Percentiles rank a stretch among this genome's conserved stretches.
Evolutionary conservation across 1,140 invertebrate species (phyloP).

Genomic region (Brachionus koreanus): DNA sequence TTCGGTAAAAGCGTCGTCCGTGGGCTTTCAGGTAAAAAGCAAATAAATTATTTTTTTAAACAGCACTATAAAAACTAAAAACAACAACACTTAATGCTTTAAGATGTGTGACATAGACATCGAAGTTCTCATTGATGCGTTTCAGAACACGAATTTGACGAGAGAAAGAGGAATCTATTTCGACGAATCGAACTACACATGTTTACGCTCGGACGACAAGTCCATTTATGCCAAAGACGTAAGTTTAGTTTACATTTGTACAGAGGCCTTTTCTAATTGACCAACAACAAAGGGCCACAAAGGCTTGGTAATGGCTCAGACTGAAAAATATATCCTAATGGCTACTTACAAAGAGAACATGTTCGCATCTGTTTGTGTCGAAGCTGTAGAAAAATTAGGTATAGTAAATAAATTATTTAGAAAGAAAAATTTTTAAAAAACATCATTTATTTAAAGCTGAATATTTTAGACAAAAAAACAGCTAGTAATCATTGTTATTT

Average conservation of each 20-base stretch:
- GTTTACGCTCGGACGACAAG: slow-evolving; percentile 56
- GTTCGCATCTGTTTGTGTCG: slow-evolving; percentile 58
- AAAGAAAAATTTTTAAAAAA: slow-evolving; percentile 1
- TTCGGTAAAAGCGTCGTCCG: slow-evolving; percentile 51
- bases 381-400: slow-evolving; percentile 59
- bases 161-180: slow-evolving; percentile 57
- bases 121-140: slow-evolving; percentile 51
- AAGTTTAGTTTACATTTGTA: slow-evolving; percentile 42
- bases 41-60: too few species aligned
- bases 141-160: slow-evolving; percentile 55
- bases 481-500: not conserved
- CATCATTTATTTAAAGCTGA: slow-evolving; percentile 33
- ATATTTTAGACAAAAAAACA: slow-evolving; percentile 41
- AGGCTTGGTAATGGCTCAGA: slow-evolving; percentile 56
- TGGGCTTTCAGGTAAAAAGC: slow-evolving; percentile 52
- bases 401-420: too few species aligned
- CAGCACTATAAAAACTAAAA: too few species aligned
- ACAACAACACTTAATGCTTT: not conserved
- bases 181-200: slow-evolving; percentile 55
- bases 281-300: slow-evolving; percentile 47
- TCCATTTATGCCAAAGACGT: slow-evolving; percentile 58
- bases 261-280: not conserved
- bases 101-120: slow-evolving; percentile 20
- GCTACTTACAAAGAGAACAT: slow-evolving; percentile 57
- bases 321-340: slow-evolving; percentile 51